phyloP scores from a whole-genome alignment of 2,113 vertebrate species.

The Cairina moschata region DNA sequence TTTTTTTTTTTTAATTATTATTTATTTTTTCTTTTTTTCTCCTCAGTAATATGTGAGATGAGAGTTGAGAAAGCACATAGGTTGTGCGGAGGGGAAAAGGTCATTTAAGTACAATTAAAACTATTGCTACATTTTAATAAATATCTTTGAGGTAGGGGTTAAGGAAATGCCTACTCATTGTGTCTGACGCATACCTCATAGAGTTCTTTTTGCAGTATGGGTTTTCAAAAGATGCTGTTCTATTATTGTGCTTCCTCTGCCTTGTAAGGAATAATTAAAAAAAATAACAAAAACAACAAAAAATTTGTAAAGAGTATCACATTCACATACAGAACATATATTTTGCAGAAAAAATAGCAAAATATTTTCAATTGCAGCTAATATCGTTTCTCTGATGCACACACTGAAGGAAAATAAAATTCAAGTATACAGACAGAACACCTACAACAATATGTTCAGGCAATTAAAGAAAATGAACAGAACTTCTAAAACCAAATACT shows the following conservation, averaged over 20 bases:
- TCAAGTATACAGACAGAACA: constrained; percentile 67
- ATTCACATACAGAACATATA: background rate
- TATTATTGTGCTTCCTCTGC: background rate
- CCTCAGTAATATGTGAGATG: background rate
- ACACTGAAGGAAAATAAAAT: constrained; percentile 49
- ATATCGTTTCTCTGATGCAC: constrained; percentile 10
- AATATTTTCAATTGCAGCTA: constrained; percentile 61
- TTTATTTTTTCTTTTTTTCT: too few species aligned
- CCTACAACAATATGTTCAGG: constrained; percentile 72
- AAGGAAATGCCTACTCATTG: background rate
- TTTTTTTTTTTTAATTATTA: too few species aligned
- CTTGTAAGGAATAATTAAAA: background rate
- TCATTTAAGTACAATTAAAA: constrained; percentile 21
- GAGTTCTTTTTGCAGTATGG: background rate
- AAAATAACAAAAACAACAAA: too few species aligned
- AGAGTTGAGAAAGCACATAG: background rate
- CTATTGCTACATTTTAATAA: background rate
- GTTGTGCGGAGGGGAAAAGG: background rate
- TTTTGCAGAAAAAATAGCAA: constrained; percentile 30
- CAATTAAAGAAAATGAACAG: constrained; percentile 66
- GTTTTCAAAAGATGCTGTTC: background rate
- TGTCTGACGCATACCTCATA: background rate
- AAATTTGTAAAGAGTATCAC: background rate
- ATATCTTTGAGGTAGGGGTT: background rate
- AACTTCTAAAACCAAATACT: constrained; percentile 48